Evolutionary conservation across 2,113 vertebrate genomes (phyloP).

Genomic region (Brachyistius frenatus): DNA sequence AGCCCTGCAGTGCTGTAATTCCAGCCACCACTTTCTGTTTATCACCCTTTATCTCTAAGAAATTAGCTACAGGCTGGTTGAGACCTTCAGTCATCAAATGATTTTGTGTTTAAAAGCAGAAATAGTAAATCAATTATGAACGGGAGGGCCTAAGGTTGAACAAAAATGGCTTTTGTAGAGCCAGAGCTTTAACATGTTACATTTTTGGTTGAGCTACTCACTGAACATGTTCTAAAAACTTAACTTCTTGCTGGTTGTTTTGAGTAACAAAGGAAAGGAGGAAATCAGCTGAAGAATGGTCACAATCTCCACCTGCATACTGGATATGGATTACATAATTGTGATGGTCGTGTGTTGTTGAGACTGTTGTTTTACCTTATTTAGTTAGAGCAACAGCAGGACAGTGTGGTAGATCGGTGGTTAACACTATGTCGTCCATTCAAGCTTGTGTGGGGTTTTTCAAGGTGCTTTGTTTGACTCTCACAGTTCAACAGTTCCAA

Average conservation of each 20-base stretch:
- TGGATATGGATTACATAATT: constrained; percentile 47
- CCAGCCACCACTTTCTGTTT: constrained; percentile 34
- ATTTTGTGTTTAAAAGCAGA: constrained; percentile 18
- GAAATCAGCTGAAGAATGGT: constrained; percentile 41
- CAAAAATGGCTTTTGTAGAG: constrained; percentile 16
- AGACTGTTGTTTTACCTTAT: constrained; percentile 11
- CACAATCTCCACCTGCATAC: constrained; percentile 56
- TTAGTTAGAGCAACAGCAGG: background rate
- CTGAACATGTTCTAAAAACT: background rate
- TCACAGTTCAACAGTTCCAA: background rate
- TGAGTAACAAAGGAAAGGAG: constrained; percentile 34
- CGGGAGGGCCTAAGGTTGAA: background rate
- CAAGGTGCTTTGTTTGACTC: constrained; percentile 3
- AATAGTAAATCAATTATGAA: constrained; percentile 4
- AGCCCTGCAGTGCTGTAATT: constrained; percentile 30
- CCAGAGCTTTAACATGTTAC: background rate
- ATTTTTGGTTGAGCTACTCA: background rate
- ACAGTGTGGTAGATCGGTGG: background rate
- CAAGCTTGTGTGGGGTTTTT: background rate
- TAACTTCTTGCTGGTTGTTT: constrained; percentile 18
- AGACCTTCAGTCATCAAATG: constrained; percentile 32
- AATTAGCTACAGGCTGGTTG: constrained; percentile 42
- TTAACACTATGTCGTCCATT: background rate
- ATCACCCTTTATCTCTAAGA: constrained; percentile 36
- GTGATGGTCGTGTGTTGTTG: constrained; percentile 30